These are phyloP conservation scores for Notospermus geniculatus DNA, from an alignment of 1,140 invertebrate genomes.

Conservation along the genomic window DNA sequence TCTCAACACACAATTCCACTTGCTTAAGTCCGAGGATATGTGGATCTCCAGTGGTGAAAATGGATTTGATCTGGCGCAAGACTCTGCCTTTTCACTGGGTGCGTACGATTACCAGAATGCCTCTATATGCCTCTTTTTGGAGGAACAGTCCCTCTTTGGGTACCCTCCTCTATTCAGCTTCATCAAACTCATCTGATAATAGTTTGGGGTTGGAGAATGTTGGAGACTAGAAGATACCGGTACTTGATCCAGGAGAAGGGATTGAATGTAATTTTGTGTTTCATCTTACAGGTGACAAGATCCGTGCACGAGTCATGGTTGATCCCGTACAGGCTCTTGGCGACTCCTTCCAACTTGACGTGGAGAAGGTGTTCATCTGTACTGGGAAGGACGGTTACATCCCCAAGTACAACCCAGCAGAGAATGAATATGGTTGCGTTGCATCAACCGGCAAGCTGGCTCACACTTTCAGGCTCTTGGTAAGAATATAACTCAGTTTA, in stretches of 20 bases:
- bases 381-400: constrained; percentile 57
- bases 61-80: too few relatives aligned
- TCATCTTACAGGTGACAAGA: constrained; percentile 43
- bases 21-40: constrained; percentile 45
- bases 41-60: constrained; percentile 44
- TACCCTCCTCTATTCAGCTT: too few relatives aligned
- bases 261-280: background rate
- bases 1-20: constrained; percentile 49
- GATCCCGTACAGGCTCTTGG: constrained; percentile 50
- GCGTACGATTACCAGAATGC: too few relatives aligned
- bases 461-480: constrained; percentile 52
- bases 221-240: too few relatives aligned
- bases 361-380: constrained; percentile 57
- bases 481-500: constrained; percentile 30
- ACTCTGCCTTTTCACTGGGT: too few relatives aligned
- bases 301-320: constrained; percentile 54
- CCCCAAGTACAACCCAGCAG: constrained; percentile 54
- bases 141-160: too few relatives aligned
- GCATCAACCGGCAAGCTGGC: constrained; percentile 48
- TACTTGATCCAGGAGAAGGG: too few relatives aligned
- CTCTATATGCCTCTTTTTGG: too few relatives aligned
- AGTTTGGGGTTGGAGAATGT: too few relatives aligned
- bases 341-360: constrained; percentile 39
- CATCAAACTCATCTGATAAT: too few relatives aligned
- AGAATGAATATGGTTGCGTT: constrained; percentile 53